Conservation (phyloP, 2,113 vertebrate genomes). For the Ranitomeya imitator region DNA sequence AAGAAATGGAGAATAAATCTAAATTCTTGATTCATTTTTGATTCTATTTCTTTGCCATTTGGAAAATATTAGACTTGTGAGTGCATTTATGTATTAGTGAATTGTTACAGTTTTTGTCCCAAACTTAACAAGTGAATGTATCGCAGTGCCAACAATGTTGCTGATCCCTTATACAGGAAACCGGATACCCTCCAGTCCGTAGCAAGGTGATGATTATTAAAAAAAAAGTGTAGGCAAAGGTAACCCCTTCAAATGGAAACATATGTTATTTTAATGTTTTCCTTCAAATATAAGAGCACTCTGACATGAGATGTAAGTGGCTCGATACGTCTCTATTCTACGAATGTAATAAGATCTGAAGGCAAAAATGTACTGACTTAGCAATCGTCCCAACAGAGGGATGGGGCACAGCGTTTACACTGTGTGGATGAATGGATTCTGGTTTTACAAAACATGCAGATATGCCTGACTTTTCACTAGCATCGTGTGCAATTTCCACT, state of each 20-base stretch:
- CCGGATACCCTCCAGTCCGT: neutral
- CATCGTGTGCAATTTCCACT: conserved; percentile 44
- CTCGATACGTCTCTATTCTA: conserved; percentile 38
- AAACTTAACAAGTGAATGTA: neutral
- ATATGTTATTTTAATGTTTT: conserved; percentile 55
- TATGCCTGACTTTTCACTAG: conserved; percentile 45
- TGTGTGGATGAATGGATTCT: conserved; percentile 39
- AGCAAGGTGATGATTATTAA: conserved; percentile 37
- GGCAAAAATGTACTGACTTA: conserved; percentile 52
- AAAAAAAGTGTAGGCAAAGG: conserved; percentile 4
- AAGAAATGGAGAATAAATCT: neutral
- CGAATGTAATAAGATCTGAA: conserved; percentile 55
- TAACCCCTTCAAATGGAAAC: conserved; percentile 54
- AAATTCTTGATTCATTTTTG: neutral
- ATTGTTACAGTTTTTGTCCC: neutral
- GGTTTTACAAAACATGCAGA: conserved; percentile 42
- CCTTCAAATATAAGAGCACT: conserved; percentile 34
- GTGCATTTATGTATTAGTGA: neutral
- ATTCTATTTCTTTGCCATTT: neutral
- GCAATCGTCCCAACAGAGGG: conserved; percentile 45
- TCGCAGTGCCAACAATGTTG: neutral
- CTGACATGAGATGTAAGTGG: conserved; percentile 40
- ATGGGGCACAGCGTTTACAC: conserved; percentile 28
- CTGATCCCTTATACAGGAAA: conserved; percentile 6
- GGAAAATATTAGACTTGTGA: neutral